These are phyloP conservation scores for Rattus rattus DNA, from an alignment of 2,113 vertebrate genomes.

Conservation along the genomic window DNA sequence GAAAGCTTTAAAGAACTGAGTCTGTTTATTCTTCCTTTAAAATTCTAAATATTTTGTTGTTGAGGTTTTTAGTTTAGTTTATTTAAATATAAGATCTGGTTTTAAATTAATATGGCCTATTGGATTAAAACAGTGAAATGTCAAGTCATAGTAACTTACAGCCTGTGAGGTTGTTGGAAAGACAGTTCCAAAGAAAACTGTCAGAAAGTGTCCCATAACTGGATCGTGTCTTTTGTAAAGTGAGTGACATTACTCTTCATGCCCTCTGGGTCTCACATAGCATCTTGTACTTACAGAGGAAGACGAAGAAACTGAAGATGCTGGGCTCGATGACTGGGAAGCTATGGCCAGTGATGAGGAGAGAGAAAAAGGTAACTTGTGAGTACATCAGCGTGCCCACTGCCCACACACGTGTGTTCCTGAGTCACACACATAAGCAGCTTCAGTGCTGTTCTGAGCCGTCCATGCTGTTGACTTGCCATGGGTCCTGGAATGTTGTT, in stretches of 20 bases:
- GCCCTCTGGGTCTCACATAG: slow-evolving; percentile 34
- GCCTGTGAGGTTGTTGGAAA: not conserved
- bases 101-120: not conserved
- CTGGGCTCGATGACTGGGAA: slow-evolving; percentile 96
- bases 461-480: not conserved
- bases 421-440: not conserved
- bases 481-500: not conserved
- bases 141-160: slow-evolving; percentile 26
- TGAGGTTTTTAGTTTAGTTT: slow-evolving; percentile 41
- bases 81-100: slow-evolving; percentile 5
- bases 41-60: slow-evolving; percentile 25
- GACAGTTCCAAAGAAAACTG: slow-evolving; percentile 26
- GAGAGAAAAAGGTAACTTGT: slow-evolving; percentile 85
- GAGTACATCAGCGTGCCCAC: not conserved
- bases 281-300: slow-evolving; percentile 84
- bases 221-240: slow-evolving; percentile 30
- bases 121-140: slow-evolving; percentile 4
- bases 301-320: slow-evolving; percentile 88
- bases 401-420: not conserved
- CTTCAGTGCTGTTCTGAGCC: no score
- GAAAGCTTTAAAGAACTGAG: slow-evolving; percentile 44
- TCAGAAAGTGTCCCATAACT: not conserved
- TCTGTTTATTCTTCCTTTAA: slow-evolving; percentile 25
- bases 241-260: not conserved
- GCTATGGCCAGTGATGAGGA: slow-evolving; percentile 97